These are phyloP conservation scores for Halocaridina rubra DNA, from an alignment of 2,888 invertebrate species.

Conservation along the genomic window DNA sequence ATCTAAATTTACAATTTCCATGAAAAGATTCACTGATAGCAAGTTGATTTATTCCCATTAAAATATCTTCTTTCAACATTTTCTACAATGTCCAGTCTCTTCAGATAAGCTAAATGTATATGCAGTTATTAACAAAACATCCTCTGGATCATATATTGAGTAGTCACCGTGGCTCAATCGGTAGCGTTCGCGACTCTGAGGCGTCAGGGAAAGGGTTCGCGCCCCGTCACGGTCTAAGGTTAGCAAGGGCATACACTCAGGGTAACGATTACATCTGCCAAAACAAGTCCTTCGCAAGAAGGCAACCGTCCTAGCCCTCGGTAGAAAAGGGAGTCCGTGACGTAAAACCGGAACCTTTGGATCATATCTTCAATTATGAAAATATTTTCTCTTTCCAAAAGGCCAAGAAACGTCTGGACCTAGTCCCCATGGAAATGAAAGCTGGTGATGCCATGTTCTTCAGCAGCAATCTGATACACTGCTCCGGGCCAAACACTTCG, in stretches of 20 bases:
- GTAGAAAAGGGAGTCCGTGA: too few species aligned
- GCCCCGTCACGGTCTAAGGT: too few species aligned
- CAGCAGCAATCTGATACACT: slow-evolving; percentile 51
- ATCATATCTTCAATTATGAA: too few species aligned
- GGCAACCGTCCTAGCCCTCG: too few species aligned
- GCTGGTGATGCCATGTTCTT: slow-evolving; percentile 60
- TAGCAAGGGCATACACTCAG: too few species aligned
- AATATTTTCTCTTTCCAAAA: not conserved
- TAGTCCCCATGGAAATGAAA: slow-evolving; percentile 39
- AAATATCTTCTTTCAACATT: not conserved
- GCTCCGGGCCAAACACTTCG: slow-evolving; percentile 42
- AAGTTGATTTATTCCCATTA: not conserved
- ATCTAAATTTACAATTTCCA: too few species aligned
- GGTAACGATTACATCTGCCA: too few species aligned
- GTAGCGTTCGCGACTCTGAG: too few species aligned
- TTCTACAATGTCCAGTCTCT: not conserved
- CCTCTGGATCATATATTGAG: not conserved
- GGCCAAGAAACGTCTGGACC: slow-evolving; percentile 10
- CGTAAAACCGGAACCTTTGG: not conserved
- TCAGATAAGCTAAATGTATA: not conserved
- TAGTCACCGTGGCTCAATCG: not conserved
- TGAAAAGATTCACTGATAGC: too few species aligned
- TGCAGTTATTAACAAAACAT: not conserved
- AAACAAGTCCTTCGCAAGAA: too few species aligned
- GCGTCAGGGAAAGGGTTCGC: too few species aligned